A percentile compares a stretch with the other conserved stretches of the same genome.
Conservation (phyloP, 1,140 invertebrate genomes). For the Calephelis virginiensis region DNA sequence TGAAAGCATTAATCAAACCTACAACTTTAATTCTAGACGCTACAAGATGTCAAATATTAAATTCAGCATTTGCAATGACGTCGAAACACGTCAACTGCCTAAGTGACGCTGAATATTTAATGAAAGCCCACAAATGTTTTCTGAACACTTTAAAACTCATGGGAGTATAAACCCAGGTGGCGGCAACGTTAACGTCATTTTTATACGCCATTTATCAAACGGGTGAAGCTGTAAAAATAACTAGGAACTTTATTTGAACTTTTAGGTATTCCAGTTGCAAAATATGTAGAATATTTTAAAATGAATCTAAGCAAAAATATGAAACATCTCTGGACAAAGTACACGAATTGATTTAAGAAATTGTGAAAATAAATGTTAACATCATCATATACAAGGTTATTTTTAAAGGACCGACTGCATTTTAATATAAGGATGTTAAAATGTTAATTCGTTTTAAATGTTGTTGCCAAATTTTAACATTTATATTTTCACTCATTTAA, state of each 20-base stretch:
- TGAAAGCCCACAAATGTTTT: slow-evolving; percentile 16
- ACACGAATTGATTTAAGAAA: no score
- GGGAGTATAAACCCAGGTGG: slow-evolving; percentile 17
- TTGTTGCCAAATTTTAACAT: no score
- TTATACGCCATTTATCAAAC: slow-evolving; percentile 15
- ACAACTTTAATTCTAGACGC: no score
- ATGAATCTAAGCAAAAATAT: neutral
- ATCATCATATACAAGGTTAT: no score
- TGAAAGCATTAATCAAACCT: no score
- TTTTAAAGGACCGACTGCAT: no score
- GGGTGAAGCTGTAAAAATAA: slow-evolving; percentile 10
- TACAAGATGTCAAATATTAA: neutral
- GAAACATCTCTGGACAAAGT: no score
- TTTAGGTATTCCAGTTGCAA: neutral
- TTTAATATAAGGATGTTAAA: no score
- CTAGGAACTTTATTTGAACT: slow-evolving; percentile 9
- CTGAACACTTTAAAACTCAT: slow-evolving; percentile 17
- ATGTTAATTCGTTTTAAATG: no score
- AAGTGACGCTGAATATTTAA: slow-evolving; percentile 16
- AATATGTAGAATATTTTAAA: neutral
- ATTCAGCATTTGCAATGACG: slow-evolving; percentile 6
- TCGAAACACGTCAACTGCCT: slow-evolving; percentile 15
- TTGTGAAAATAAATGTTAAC: no score
- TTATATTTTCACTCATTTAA: no score
- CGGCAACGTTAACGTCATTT: slow-evolving; percentile 13